Conservation (phyloP, 2,113 vertebrate genomes). For the Xyliphius kryptos region DNA sequence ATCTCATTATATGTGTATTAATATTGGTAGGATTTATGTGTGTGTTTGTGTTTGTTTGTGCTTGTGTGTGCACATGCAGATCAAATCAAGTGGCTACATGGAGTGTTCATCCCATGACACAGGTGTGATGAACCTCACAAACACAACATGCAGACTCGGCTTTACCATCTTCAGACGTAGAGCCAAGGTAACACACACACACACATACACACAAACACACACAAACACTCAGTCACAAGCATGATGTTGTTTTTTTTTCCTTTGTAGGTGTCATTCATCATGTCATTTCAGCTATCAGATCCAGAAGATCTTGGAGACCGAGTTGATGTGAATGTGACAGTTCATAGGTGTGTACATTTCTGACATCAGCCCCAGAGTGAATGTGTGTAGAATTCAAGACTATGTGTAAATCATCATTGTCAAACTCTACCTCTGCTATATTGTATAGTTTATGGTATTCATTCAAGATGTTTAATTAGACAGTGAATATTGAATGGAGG, state of each 20-base stretch:
- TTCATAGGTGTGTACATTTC: conserved; percentile 6
- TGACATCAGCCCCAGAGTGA: too few relatives aligned
- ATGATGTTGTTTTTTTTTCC: not conserved
- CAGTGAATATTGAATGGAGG: too few relatives aligned
- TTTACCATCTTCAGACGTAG: conserved; percentile 19
- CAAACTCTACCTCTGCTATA: too few relatives aligned
- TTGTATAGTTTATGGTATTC: too few relatives aligned
- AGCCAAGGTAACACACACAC: too few relatives aligned
- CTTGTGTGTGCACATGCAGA: not conserved
- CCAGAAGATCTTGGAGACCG: not conserved
- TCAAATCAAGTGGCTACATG: conserved; percentile 11
- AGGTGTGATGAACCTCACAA: conserved; percentile 15
- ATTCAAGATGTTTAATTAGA: too few relatives aligned
- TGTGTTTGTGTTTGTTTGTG: too few relatives aligned
- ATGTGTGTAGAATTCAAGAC: too few relatives aligned
- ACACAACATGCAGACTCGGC: conserved; percentile 32
- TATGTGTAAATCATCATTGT: too few relatives aligned
- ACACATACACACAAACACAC: too few relatives aligned
- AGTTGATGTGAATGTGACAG: not conserved
- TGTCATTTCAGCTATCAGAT: not conserved
- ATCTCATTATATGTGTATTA: not conserved
- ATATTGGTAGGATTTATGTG: not conserved
- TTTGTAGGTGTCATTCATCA: not conserved
- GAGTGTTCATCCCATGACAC: conserved; percentile 24
- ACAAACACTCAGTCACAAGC: too few relatives aligned